A percentile compares a stretch with the other conserved stretches of the same genome.
Evolutionary conservation across 2,888 invertebrate species (phyloP).

Genomic region (Idaea straminata): DNA sequence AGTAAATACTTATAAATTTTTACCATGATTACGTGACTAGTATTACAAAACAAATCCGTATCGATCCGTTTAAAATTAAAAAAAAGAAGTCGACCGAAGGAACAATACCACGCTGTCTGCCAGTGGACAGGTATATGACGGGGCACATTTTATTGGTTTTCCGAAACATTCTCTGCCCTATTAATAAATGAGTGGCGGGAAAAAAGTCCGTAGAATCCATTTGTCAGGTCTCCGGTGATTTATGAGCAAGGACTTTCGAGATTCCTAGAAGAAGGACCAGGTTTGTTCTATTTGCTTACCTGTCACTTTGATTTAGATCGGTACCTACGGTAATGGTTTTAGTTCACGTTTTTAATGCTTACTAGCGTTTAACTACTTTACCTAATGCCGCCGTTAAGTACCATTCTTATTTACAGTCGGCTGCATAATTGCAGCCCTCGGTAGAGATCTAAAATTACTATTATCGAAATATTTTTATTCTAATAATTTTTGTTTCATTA

Average conservation of each 20-base stretch:
- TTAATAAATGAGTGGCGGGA: conserved; percentile 78
- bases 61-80: conserved; percentile 45
- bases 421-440: no score
- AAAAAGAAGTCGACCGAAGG: conserved; percentile 47
- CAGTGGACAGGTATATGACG: conserved; percentile 78
- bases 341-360: background rate
- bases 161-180: conserved; percentile 78
- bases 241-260: conserved; percentile 72
- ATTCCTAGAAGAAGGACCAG: conserved; percentile 73
- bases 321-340: conserved; percentile 44
- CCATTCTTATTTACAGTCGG: no score
- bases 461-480: no score
- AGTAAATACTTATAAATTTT: conserved; percentile 10
- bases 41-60: conserved; percentile 38
- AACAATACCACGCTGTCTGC: conserved; percentile 79
- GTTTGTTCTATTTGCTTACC: conserved; percentile 80
- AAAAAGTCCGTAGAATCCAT: conserved; percentile 78
- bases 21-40: conserved; percentile 31
- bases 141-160: conserved; percentile 80
- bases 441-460: no score
- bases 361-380: background rate
- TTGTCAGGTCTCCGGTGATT: conserved; percentile 76
- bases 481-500: no score
- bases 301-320: conserved; percentile 76
- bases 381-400: no score